Evolutionary conservation across 2,888 invertebrate species (phyloP), one percentile per base, ranked within the genome.

Genomic region (Microplitis deprimator): DNA sequence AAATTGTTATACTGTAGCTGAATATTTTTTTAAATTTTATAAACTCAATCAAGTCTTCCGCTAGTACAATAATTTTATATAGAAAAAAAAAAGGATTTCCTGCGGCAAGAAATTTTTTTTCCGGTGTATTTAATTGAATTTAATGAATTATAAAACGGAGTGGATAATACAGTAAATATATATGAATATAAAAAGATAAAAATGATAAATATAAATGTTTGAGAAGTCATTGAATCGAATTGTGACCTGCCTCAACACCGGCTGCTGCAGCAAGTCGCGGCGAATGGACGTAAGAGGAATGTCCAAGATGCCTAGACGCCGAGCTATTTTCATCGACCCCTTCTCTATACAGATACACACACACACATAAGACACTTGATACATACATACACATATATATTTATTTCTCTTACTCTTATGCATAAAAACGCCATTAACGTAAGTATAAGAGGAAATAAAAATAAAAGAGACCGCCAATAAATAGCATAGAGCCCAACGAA

Each of bases 251-350:
- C 77, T 77, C 74, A 77, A 70, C 69, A 67, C 64, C 62, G 75
- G 76, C 70, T 76, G 76, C 75, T 50, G 73, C 68, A 69, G 60
- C 77, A 73, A 73, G 67, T 50, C 59, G 73, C 41, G 73, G 77
- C 76, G 80, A 80, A 81, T 78, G 81, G 75, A 76, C 73, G 75
- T 75, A 79, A 75, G 78, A 79, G 81, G 82, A 82, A 82, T 82
- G 79, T 78, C 79, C 77, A 80, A 78, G 75, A 76, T 73, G 79
- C 80, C 79, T 79, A 81, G 82, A 80, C 81, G 79, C 72, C 68
- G 73, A 72, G 80, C 81, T 82, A 82, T 82, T 82, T 82, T 75
- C 77, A 81, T 80, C 81, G 77, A 64, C 76, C 73, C 65, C 65
- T 73, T 67, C 40, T 59, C 65, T 64, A 61, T 40, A 59, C 38